These are phyloP conservation scores for Poeciliopsis gracilis DNA, from an alignment of 2,797 vertebrate species.

Conservation along the genomic window DNA sequence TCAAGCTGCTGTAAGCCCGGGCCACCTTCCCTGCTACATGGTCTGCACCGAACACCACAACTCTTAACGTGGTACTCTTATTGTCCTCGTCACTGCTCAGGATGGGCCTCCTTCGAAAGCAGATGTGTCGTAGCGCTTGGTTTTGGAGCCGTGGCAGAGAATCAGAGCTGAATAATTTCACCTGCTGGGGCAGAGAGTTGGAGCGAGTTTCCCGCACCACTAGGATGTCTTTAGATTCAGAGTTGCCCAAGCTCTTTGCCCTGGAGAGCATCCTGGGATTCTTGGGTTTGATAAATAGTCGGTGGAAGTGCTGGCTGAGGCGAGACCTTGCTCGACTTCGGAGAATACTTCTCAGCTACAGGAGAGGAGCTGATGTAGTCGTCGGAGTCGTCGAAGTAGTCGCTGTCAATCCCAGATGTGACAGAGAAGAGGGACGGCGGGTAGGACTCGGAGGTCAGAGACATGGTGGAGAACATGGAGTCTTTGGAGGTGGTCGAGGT, in stretches of 20 bases:
- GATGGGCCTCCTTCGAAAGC: conserved; percentile 87
- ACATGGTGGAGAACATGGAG: conserved; percentile 86
- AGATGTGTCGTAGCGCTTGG: conserved; percentile 69
- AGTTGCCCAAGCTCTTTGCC: conserved; percentile 88
- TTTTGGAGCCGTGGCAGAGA: conserved; percentile 29
- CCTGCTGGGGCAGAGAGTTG: conserved; percentile 91
- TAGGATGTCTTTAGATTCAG: conserved; percentile 71
- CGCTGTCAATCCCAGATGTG: conserved; percentile 90
- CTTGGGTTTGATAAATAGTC: conserved; percentile 84
- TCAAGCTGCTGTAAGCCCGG: conserved; percentile 89
- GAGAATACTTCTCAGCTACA: conserved; percentile 40
- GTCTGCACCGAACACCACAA: conserved; percentile 96
- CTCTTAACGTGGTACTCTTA: conserved; percentile 82
- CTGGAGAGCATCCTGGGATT: conserved; percentile 80
- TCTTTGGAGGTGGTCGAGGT: conserved; percentile 84
- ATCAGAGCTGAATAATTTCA: conserved; percentile 69
- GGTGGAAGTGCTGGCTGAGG: conserved; percentile 84
- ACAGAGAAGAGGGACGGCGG: conserved; percentile 86
- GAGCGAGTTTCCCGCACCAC: conserved; percentile 86
- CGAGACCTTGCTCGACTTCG: conserved; percentile 66
- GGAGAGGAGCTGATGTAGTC: conserved; percentile 73
- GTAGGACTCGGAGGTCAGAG: conserved; percentile 79
- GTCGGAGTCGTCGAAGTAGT: conserved; percentile 90
- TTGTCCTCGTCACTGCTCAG: conserved; percentile 89
- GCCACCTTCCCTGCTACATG: conserved; percentile 93